Conservation (phyloP, 1,140 invertebrate species). For the Drosophila auraria region DNA sequence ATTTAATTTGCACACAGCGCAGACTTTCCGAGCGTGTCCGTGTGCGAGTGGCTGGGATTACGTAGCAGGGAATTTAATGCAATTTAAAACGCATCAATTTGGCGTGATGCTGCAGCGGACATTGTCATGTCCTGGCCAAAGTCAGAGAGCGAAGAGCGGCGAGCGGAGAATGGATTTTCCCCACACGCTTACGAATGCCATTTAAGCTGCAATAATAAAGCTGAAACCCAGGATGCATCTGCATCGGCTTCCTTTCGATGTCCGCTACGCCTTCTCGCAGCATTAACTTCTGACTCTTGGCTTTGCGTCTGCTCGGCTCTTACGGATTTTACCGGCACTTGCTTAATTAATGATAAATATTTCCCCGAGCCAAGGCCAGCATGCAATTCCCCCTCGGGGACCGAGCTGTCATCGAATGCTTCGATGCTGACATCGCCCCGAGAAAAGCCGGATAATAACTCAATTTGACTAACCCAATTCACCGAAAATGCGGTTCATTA, state of each 20-base stretch:
- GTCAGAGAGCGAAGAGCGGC: conserved; percentile 40
- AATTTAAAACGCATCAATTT: conserved; percentile 75
- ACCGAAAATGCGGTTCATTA: conserved; percentile 32
- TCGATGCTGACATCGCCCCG: neutral
- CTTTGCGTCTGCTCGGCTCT: conserved; percentile 24
- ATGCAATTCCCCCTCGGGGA: neutral
- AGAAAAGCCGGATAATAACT: conserved; percentile 29
- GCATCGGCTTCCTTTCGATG: conserved; percentile 33
- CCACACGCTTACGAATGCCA: conserved; percentile 37
- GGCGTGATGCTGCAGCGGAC: conserved; percentile 32
- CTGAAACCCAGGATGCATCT: conserved; percentile 42
- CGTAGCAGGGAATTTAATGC: conserved; percentile 65
- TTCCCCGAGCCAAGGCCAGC: conserved; percentile 17
- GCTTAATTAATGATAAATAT: conserved; percentile 81
- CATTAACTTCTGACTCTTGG: conserved; percentile 44
- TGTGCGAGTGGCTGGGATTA: conserved; percentile 52
- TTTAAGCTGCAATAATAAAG: conserved; percentile 74
- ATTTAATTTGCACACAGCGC: conserved; percentile 59
- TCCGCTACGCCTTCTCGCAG: conserved; percentile 17
- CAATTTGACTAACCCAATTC: conserved; percentile 31
- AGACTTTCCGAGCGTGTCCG: conserved; percentile 48
- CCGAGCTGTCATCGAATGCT: conserved; percentile 13
- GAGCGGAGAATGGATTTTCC: conserved; percentile 12
- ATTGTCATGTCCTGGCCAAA: conserved; percentile 46
- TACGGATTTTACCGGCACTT: conserved; percentile 47